These are phyloP conservation scores for Drosophila vallismaia DNA, from an alignment of 2,888 invertebrate genomes.

Conservation along the genomic window DNA sequence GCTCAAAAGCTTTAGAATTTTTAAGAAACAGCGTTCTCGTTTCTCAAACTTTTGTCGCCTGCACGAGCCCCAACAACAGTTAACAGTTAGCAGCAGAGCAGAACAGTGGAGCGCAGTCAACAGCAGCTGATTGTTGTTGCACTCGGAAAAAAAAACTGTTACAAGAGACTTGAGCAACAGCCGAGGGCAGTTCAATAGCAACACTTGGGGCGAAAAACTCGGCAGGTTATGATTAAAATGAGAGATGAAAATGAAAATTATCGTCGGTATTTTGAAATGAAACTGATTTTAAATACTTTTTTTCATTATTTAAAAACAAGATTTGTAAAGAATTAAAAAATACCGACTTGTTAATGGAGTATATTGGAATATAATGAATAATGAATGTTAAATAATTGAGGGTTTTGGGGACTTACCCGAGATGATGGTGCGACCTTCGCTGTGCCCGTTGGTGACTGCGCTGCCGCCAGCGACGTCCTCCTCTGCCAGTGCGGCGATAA, in stretches of 20 bases:
- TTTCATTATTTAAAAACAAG: no score
- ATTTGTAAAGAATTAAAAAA: not conserved
- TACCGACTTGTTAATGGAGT: not conserved
- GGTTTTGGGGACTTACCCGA: slow-evolving; percentile 65
- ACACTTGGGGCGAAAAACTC: slow-evolving; percentile 3
- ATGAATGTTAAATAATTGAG: not conserved
- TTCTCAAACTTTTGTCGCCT: not conserved
- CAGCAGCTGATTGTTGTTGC: not conserved
- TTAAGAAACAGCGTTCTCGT: not conserved
- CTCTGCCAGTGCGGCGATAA: slow-evolving; percentile 46
- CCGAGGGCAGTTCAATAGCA: slow-evolving; percentile 14
- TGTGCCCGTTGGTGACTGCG: slow-evolving; percentile 54
- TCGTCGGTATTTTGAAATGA: not conserved
- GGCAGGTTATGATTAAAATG: not conserved
- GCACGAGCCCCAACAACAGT: not conserved
- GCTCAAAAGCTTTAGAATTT: not conserved
- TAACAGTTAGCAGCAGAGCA: slow-evolving; percentile 6
- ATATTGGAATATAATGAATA: not conserved
- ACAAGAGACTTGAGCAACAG: not conserved
- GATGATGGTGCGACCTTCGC: slow-evolving; percentile 66
- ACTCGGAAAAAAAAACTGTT: not conserved
- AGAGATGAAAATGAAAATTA: not conserved
- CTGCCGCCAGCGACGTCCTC: slow-evolving; percentile 43
- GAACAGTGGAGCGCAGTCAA: slow-evolving; percentile 1
- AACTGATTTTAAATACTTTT: not conserved